A percentile compares a stretch with the other conserved stretches of the same genome.
Evolutionary conservation across 2,797 vertebrate genomes (phyloP).

Genomic region (Anguilla marmorata): DNA sequence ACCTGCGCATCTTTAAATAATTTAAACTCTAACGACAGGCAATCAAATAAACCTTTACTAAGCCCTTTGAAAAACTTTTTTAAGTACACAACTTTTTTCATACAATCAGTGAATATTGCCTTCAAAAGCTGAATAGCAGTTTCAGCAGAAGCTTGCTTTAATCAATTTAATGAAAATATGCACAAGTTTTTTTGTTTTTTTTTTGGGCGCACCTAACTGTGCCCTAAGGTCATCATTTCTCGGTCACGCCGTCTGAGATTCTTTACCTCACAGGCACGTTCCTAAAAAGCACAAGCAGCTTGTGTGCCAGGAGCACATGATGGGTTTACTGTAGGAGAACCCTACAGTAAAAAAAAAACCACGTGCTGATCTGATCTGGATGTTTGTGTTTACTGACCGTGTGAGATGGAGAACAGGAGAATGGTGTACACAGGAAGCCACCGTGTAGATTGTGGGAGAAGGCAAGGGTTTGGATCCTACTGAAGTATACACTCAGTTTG

Average conservation of each 20-base stretch:
- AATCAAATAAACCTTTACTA: constrained; percentile 25
- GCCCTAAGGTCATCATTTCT: constrained; percentile 44
- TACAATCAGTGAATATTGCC: constrained; percentile 30
- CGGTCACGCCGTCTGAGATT: constrained; percentile 26
- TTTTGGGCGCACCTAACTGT: constrained; percentile 33
- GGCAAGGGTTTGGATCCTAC: neutral
- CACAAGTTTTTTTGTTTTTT: constrained; percentile 35
- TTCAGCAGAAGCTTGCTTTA: constrained; percentile 22
- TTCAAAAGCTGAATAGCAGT: constrained; percentile 34
- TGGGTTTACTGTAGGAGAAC: neutral
- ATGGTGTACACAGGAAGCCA: neutral
- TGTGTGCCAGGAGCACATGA: neutral
- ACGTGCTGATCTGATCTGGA: neutral
- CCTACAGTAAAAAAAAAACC: neutral
- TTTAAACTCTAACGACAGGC: neutral
- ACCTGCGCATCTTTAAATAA: neutral
- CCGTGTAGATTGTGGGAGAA: neutral
- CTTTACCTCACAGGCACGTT: neutral
- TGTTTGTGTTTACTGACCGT: neutral
- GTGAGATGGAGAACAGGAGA: neutral
- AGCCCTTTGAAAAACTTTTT: constrained; percentile 13
- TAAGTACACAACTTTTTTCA: constrained; percentile 42
- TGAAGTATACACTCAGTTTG: neutral
- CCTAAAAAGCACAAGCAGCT: neutral
- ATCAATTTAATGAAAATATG: constrained; percentile 45